Evolutionary conservation across 1,140 invertebrate genomes (phyloP), one percentile per base, ranked within the genome.

Genomic region (Manduca sexta): DNA sequence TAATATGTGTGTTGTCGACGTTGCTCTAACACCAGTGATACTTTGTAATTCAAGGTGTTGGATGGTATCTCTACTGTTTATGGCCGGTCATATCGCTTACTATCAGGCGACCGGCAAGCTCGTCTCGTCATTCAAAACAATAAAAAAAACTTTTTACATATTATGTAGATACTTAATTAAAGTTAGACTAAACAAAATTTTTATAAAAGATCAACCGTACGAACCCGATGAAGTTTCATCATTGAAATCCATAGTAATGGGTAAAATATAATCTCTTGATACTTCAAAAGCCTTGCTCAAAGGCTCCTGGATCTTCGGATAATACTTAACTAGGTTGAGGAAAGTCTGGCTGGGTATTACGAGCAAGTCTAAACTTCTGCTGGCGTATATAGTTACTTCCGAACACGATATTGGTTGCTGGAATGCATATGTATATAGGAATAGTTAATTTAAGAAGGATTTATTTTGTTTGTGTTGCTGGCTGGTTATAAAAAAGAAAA

Each of bases 311-410:
- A 84, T 68, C 50, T 82, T 84, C 0, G 80, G 80, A 47, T 86
- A 86, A 41, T 74, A 82, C 54, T 81, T 85, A 7, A 85, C 60
- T 21, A 85, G 52, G 45, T 71, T 82, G 57, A 84, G 81, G 43
- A 85, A 85, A 3, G 72, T 81, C 49, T 74, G 74, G 15, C 78
- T 76, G 0, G 78, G 67, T 38, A 86, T 70, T 0, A 77, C 77
- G 1, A 84, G 50, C 33, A 85, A 57, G 50, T 85, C 82, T 15
- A 84, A 56, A 42, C 70, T 85, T 42, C 78, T 60, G 40, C 78
- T 85, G 3, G 82, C 79, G 49, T 72, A 84, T 38, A 84, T 81
- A 14, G 76, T 49, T 31, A 79, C 76, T 65, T 74, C 64, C 0
- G 81, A 80, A 49, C 70, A 74, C 8, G 78, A 71, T 33, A 74